These are phyloP conservation scores for Hippocampus abdominalis DNA, from an alignment of 2,113 vertebrate species.

Conservation along the genomic window DNA sequence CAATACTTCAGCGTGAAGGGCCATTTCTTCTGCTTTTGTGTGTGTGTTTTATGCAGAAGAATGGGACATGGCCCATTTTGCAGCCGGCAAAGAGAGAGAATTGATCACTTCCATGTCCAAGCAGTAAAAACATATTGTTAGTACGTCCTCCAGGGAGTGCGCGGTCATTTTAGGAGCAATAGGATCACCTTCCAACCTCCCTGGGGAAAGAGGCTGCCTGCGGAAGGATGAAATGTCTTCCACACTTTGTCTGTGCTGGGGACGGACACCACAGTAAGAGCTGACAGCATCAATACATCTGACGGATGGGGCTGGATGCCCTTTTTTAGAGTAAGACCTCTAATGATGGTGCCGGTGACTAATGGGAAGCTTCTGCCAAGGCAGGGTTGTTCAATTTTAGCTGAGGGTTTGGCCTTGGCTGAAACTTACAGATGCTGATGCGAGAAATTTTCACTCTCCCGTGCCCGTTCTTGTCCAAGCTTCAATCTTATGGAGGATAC, in stretches of 20 bases:
- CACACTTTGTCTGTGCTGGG: constrained; percentile 58
- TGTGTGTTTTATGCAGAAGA: constrained; percentile 13
- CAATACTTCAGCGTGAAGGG: constrained; percentile 12
- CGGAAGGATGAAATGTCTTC: constrained; percentile 57
- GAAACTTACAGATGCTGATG: constrained; percentile 34
- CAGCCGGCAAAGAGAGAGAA: constrained; percentile 15
- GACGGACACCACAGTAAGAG: constrained; percentile 51
- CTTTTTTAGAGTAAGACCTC: constrained; percentile 25
- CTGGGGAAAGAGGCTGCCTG: constrained; percentile 41
- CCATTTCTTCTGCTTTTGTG: constrained; percentile 5
- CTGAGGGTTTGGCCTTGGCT: constrained; percentile 45
- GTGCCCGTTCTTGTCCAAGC: neutral
- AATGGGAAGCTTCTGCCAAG: constrained; percentile 36
- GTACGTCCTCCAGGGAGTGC: constrained; percentile 38
- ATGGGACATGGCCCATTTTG: neutral
- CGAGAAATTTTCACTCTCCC: constrained; percentile 1
- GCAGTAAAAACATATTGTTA: constrained; percentile 44
- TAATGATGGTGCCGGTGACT: constrained; percentile 54
- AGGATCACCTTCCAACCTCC: constrained; percentile 55
- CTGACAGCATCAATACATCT: constrained; percentile 56
- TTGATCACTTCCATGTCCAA: constrained; percentile 36
- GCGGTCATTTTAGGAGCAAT: constrained; percentile 33
- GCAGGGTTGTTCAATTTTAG: constrained; percentile 18
- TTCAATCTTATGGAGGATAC: neutral
- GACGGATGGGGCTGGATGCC: constrained; percentile 58